Base-by-base conservation (phyloP, 1,140 invertebrate species). In the Pararge aegeria region DNA sequence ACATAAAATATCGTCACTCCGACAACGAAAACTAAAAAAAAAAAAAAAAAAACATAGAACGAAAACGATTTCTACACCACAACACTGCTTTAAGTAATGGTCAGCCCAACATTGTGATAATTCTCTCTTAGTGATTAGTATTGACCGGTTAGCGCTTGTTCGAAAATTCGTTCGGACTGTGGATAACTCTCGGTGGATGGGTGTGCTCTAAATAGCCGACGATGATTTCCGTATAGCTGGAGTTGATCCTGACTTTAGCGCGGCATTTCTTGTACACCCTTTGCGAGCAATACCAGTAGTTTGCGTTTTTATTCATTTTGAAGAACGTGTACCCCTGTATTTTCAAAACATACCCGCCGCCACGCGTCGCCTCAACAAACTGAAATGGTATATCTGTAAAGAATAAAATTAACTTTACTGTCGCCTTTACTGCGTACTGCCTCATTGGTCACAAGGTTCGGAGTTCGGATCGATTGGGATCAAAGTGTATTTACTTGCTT, bases 201-300 rank as follows among this genome's bases (percentile, higher is more conserved):
- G 58, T 74, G 24, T 78, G 75, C 16, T 68, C 46, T 3, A 68
- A 42, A 21, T n/a, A 37, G 0, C 27, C 29, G 24, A 37, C 34
- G n/a, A 67, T 16, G 4, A 64, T 40, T 1, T 62, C 40, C 3
- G 27, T 58, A 7, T 57, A 46, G 1, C 18, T 16, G 5, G 29
- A 9, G 18, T 66, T 49, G 15, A 72, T 60, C 0, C 52, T 55
- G 1, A 75, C 46, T 44, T 66, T 74, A n/a, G 70, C 71, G 4
- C 57, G 57, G 20, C 75, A 78, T 6, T 64, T 58, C 27, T 27
- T 70, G 1, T 66, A 62, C 6, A 65, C 40, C 42, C 66, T 75
- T 18, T 66, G 70, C 0, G 73, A 76, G 18, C 75, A 78, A 24
- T 72, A 65, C 75, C 75, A 78, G 15, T 52, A 64, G 15, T 64